Base-by-base conservation (phyloP, 2,113 vertebrate genomes). In the Zosterops lateralis region DNA sequence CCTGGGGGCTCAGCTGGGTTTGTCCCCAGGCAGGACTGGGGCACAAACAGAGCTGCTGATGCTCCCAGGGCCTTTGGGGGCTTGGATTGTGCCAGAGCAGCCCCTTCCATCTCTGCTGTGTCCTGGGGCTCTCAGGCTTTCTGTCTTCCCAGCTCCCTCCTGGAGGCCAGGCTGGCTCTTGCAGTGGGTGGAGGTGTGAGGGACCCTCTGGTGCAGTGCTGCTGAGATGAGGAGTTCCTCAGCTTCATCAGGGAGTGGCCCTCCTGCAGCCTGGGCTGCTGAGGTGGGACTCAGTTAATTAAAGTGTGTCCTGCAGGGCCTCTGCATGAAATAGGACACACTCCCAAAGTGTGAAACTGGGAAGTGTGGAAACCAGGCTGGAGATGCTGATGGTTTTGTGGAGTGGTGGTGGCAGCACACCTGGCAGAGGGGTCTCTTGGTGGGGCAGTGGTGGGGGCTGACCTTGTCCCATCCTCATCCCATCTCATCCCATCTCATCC, bases 1-100 rank as follows among this genome's bases (percentile, higher is more conserved):
- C 42, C 4, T 1, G 68, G 28, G n/a, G 40, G 2, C 16, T 6
- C 1, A 4, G 26, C 14, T 34, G 0, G 0, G 38, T 58, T 42
- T 38, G 47, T 42, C 20, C 17, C 16, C 14, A 18, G 2, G 4
- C 5, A 5, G 38, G 40, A 3, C 4, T 0, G 10, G 34, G 44
- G 10, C 38, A 62, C 32, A 31, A 1, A 9, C 28, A 6, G 3
- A 47, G 68, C 32, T 8, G 6, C 54, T 12, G 74, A 3, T 3
- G 1, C 40, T 76, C 28, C 2, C 1, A 1, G 8, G 71, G 65
- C 16, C 0, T 68, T 0, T 24, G 58, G 24, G 18, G 64, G 1
- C 1, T 2, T 45, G 82, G 34, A 3, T 6, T 2, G 0, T 2
- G 6, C 56, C 20, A 26, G 67, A 10, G 67, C 73, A 74, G 73